Evolutionary conservation across 2,113 vertebrate species (phyloP), one percentile per base, ranked within the genome.

Genomic region (Oncorhynchus gorbuscha): DNA sequence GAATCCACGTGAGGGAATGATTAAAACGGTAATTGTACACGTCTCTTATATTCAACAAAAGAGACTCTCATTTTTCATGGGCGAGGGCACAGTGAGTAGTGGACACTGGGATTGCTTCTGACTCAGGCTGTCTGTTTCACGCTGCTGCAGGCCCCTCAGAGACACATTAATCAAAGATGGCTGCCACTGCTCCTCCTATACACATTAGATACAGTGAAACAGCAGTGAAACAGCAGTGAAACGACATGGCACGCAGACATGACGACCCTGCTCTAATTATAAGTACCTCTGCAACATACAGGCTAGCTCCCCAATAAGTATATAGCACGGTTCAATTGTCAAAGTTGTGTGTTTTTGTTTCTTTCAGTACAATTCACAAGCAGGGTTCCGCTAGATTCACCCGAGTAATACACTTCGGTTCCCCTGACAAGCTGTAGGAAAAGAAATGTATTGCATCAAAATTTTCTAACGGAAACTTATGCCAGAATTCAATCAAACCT

Each of bases 101-200:
- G 51, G 51, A 55, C 51, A 9, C 39, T 45, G 9, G 39, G 39
- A 45, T 45, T 45, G 39, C 39, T 45, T 78, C 79, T 81, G 87
- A 81, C 49, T 84, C 51, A 55, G 51, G 51, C 79, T 79, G 88
- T 83, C 75, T 64, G 51, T 14, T 55, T 55, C 16, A 14, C 51
- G 3, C 1, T 55, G 51, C 51, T 5, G 51, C 51, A 14, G 75
- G 76, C 86, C 84, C 86, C 81, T 55, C 51, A 82, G 74, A 69
- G 73, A 65, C 72, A 81, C 82, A 87, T 90, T 86, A 92, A 92
- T 93, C 86, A 89, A 72, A 87, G 64, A 77, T 75, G 78, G 74
- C 49, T 59, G 30, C 28, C 71, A 26, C 48, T 28, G 22, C 35
- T 68, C 69, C 39, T 73, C 39, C 74, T 61, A 45, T 45, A 69